phyloP scores from a whole-genome alignment of 2,888 invertebrate species.

The Rhagophthalmus giganteus region DNA sequence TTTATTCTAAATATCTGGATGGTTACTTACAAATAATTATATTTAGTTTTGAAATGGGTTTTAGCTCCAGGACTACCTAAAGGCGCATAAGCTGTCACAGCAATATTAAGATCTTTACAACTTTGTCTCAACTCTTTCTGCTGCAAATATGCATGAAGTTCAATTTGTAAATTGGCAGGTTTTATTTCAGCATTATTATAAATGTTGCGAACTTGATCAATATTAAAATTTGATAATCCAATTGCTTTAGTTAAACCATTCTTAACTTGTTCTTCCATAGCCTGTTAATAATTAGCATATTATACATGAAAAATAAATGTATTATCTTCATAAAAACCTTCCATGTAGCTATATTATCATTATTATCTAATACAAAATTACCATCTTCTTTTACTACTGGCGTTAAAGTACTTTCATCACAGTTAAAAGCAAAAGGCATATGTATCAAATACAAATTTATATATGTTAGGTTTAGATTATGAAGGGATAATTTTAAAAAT shows the following conservation, averaged over 20 bases:
- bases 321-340: conserved; percentile 54
- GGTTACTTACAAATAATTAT: conserved; percentile 61
- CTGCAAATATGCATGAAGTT: conserved; percentile 77
- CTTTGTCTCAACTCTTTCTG: conserved; percentile 66
- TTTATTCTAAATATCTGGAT: no score
- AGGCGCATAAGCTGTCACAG: conserved; percentile 72
- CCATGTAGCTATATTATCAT: conserved; percentile 72
- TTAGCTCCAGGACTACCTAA: conserved; percentile 73
- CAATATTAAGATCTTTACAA: conserved; percentile 65
- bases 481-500: conserved; percentile 67
- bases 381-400: conserved; percentile 64
- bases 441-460: conserved; percentile 80
- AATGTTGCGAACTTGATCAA: conserved; percentile 67
- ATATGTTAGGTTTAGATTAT: conserved; percentile 67
- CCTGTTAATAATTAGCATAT: conserved; percentile 54
- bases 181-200: conserved; percentile 64
- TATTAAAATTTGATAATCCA: conserved; percentile 80
- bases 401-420: conserved; percentile 60
- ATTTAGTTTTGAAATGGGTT: conserved; percentile 64
- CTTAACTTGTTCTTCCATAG: conserved; percentile 68
- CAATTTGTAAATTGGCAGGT: conserved; percentile 75
- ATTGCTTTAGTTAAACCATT: conserved; percentile 69
- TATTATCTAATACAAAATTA: conserved; percentile 63
- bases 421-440: conserved; percentile 70
- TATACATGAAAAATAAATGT: conserved; percentile 1